Evolutionary conservation across 37 sponge, comb jelly and placozoan genomes (phyloP).

Genomic region (Chondrosia reniformis): DNA sequence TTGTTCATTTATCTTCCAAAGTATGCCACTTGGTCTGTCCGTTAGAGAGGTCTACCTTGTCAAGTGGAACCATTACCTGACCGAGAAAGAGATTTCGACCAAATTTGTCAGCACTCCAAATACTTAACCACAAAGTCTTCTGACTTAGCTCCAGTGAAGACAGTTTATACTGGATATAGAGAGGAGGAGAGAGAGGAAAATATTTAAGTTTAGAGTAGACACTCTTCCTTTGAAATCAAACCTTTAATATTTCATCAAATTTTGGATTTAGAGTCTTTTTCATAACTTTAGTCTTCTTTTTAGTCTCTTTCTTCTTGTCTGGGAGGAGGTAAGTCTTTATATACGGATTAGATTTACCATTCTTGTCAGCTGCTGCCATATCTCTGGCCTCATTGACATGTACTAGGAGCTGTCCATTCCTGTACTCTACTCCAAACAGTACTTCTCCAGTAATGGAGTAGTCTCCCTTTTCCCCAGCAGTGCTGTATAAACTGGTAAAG

Average conservation of each 20-base stretch:
- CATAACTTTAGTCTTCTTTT: conserved; percentile 41
- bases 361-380: conserved; percentile 51
- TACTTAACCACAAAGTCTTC: conserved; percentile 48
- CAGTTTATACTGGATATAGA: conserved; percentile 34
- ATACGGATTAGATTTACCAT: conserved; percentile 51
- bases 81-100: conserved; percentile 56
- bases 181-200: background rate
- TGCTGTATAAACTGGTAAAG: conserved; percentile 53
- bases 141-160: conserved; percentile 16
- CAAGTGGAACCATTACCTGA: conserved; percentile 50
- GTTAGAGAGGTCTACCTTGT: conserved; percentile 41
- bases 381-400: conserved; percentile 34
- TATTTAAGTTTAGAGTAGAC: background rate
- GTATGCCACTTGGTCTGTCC: conserved; percentile 32
- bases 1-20: conserved; percentile 56
- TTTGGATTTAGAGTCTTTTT: conserved; percentile 52
- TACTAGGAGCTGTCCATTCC: conserved; percentile 24
- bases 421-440: conserved; percentile 22
- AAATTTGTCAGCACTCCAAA: conserved; percentile 52
- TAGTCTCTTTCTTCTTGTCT: conserved; percentile 26
- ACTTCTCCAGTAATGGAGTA: conserved; percentile 37
- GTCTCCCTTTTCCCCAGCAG: conserved; percentile 39
- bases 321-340: conserved; percentile 68
- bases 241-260: conserved; percentile 64
- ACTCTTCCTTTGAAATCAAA: background rate